A percentile compares a stretch with the other conserved stretches of the same genome.
These are phyloP conservation scores for Piaya cayana DNA, from an alignment of 2,113 vertebrate species.

Conservation along the genomic window DNA sequence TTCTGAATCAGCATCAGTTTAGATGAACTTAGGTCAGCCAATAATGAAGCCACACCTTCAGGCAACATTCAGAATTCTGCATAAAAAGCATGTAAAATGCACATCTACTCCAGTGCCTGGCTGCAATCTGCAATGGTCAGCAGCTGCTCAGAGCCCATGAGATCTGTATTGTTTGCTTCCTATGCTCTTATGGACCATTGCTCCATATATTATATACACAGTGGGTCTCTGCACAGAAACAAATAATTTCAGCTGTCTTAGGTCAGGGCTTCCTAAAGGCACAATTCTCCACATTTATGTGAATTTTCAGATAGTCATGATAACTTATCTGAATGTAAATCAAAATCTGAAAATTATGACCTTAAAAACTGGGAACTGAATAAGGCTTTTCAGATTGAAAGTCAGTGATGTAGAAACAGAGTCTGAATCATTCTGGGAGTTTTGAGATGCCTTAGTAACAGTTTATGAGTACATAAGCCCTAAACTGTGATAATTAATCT, in stretches of 20 bases:
- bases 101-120: not conserved
- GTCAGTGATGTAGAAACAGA: not conserved
- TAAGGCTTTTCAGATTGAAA: not conserved
- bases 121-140: not conserved
- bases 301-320: not conserved
- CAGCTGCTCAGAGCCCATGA: not conserved
- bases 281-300: not conserved
- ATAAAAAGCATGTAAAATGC: not conserved
- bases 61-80: not conserved
- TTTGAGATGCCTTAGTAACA: not conserved
- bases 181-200: not conserved
- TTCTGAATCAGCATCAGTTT: not conserved
- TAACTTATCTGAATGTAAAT: not conserved
- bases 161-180: not conserved
- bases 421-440: not conserved
- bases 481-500: conserved; percentile 29
- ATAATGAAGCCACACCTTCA: not conserved
- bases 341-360: conserved; percentile 1
- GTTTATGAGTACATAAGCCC: not conserved
- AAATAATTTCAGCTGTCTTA: not conserved
- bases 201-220: not conserved
- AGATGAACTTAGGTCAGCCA: not conserved
- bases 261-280: not conserved
- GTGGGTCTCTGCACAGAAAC: not conserved
- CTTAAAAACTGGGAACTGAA: not conserved